Conservation (phyloP, 2,888 invertebrate species). For the Hypomecis atomaria region DNA sequence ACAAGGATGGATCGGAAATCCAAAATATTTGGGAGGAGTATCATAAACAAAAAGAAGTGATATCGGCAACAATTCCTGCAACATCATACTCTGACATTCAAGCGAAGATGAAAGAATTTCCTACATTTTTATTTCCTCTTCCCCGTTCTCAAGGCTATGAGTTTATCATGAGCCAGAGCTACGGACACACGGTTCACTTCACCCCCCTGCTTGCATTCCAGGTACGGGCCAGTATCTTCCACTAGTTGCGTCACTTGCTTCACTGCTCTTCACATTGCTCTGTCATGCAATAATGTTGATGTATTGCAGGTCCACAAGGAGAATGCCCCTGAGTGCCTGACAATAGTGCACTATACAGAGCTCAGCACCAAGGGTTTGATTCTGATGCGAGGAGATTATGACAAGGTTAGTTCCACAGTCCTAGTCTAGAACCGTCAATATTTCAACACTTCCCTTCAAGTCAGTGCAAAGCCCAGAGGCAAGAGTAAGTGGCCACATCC, state of each 20-base stretch:
- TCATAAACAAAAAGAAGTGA: conserved; percentile 90
- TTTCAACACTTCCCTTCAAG: too few species aligned
- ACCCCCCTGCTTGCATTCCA: conserved; percentile 94
- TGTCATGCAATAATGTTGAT: background rate
- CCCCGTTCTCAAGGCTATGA: conserved; percentile 94
- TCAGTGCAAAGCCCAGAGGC: too few species aligned
- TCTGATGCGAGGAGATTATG: conserved; percentile 94
- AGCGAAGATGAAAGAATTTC: conserved; percentile 83
- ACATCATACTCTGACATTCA: conserved; percentile 85
- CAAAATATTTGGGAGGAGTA: conserved; percentile 91
- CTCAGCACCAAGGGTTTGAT: conserved; percentile 89
- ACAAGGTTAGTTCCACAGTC: conserved; percentile 73
- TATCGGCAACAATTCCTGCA: conserved; percentile 89
- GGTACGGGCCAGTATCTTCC: conserved; percentile 65
- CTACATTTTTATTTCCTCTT: conserved; percentile 91
- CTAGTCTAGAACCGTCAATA: background rate
- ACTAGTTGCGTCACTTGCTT: background rate
- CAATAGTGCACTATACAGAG: conserved; percentile 91
- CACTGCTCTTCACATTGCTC: background rate
- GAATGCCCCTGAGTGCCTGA: conserved; percentile 94
- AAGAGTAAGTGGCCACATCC: too few species aligned
- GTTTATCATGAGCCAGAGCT: conserved; percentile 91
- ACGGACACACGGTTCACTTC: conserved; percentile 90
- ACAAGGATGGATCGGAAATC: conserved; percentile 89
- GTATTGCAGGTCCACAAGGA: conserved; percentile 89